phyloP scores from a whole-genome alignment of 1,140 invertebrate species.

The Meloidogyne exigua region DNA sequence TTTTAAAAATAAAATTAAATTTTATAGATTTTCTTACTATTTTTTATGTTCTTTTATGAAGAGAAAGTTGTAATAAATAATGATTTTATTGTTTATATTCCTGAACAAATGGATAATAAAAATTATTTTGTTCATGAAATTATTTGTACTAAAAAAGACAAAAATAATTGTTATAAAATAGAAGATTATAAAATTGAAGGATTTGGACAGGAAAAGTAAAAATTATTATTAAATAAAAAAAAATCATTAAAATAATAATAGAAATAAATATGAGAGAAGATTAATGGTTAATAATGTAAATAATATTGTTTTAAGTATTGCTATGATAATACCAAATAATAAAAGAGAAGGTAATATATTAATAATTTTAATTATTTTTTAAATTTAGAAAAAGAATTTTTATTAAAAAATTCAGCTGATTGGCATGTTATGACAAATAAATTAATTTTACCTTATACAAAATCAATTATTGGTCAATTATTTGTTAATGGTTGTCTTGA shows the following conservation, averaged over 20 bases:
- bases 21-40: neutral
- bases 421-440: conserved; percentile 5
- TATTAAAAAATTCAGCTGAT: neutral
- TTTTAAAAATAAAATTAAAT: neutral
- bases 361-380: too few species aligned
- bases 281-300: neutral
- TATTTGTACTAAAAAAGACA: neutral
- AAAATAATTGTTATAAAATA: conserved; percentile 21
- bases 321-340: neutral
- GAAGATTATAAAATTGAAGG: conserved; percentile 6
- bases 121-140: conserved; percentile 4
- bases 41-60: neutral
- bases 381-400: neutral
- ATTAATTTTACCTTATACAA: neutral
- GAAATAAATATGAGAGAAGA: neutral
- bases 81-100: neutral
- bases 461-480: conserved; percentile 6
- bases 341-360: too few species aligned
- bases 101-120: neutral
- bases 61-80: neutral
- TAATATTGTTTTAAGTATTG: conserved; percentile 5
- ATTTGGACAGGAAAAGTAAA: neutral
- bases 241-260: neutral
- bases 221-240: neutral
- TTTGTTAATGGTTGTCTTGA: neutral